A percentile compares a stretch with the other conserved stretches of the same genome.
These are phyloP conservation scores for Chelidonichthys spinosus DNA, from an alignment of 2,797 vertebrate genomes.

Conservation along the genomic window DNA sequence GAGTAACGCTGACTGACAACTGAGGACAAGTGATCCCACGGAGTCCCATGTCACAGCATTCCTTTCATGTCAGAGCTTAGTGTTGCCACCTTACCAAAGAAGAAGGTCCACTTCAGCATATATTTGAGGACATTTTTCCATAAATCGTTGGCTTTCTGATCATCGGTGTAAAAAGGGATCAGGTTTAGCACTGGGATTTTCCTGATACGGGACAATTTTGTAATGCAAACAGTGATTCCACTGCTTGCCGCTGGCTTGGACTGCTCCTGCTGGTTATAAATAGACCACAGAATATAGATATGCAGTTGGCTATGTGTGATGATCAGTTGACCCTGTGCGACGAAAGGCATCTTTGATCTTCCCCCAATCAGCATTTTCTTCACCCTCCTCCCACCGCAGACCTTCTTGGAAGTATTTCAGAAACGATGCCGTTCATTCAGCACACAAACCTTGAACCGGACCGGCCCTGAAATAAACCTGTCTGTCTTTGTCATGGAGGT, in stretches of 20 bases:
- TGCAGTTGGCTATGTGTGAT: slow-evolving; percentile 54
- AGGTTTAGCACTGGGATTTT: not conserved
- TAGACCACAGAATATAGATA: slow-evolving; percentile 68
- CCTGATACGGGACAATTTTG: slow-evolving; percentile 19
- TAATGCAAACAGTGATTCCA: slow-evolving; percentile 33
- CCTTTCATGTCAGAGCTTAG: slow-evolving; percentile 3
- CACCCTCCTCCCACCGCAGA: slow-evolving; percentile 33
- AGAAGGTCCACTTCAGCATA: not conserved
- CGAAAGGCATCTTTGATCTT: slow-evolving; percentile 67
- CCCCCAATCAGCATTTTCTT: slow-evolving; percentile 58
- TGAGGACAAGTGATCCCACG: slow-evolving; percentile 3
- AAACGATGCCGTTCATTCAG: slow-evolving; percentile 14
- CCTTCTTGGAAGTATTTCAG: slow-evolving; percentile 30
- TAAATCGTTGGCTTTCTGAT: slow-evolving; percentile 6
- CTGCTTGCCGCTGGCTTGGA: slow-evolving; percentile 35
- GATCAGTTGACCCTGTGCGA: slow-evolving; percentile 52
- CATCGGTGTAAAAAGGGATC: not conserved
- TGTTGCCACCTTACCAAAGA: slow-evolving; percentile 9
- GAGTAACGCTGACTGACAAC: slow-evolving; percentile 3
- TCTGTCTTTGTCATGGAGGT: slow-evolving; percentile 62
- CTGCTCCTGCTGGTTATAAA: slow-evolving; percentile 65
- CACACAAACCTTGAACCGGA: slow-evolving; percentile 28
- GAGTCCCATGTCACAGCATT: slow-evolving; percentile 23
- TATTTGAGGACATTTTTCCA: not conserved
- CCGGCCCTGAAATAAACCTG: slow-evolving; percentile 50